Conservation (phyloP, 2,113 vertebrate genomes). For the Nipponia nippon region DNA sequence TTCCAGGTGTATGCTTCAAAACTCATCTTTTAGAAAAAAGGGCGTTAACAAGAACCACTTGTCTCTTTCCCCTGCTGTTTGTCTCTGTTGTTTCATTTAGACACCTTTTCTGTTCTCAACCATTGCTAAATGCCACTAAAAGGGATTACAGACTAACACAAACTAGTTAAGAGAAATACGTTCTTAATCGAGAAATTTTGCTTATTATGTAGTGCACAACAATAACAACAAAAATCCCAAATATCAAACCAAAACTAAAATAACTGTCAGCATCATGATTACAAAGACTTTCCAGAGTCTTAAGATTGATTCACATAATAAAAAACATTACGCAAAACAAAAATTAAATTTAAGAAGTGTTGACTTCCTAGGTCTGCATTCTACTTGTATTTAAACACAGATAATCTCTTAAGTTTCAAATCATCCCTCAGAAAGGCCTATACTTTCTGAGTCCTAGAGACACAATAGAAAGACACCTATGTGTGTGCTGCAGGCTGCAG, state of each 20-base stretch:
- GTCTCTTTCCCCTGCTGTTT: not conserved
- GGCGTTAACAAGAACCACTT: not conserved
- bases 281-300: not conserved
- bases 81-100: not conserved
- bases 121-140: not conserved
- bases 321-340: not conserved
- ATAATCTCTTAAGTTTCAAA: not conserved
- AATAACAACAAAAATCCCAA: not conserved
- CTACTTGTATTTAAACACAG: not conserved
- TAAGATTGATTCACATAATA: not conserved
- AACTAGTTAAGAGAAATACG: not conserved
- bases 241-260: not conserved
- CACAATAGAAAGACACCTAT: not conserved
- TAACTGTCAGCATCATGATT: not conserved
- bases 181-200: not conserved
- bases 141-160: not conserved
- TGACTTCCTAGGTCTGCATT: not conserved
- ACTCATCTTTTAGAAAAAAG: not conserved
- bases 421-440: not conserved
- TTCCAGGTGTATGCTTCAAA: not conserved
- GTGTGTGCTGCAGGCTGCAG: not conserved
- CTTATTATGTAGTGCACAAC: not conserved
- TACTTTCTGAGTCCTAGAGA: not conserved
- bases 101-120: not conserved
- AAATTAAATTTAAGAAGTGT: not conserved